Conservation (phyloP, 2,888 invertebrate genomes). For the Apoderus coryli region DNA sequence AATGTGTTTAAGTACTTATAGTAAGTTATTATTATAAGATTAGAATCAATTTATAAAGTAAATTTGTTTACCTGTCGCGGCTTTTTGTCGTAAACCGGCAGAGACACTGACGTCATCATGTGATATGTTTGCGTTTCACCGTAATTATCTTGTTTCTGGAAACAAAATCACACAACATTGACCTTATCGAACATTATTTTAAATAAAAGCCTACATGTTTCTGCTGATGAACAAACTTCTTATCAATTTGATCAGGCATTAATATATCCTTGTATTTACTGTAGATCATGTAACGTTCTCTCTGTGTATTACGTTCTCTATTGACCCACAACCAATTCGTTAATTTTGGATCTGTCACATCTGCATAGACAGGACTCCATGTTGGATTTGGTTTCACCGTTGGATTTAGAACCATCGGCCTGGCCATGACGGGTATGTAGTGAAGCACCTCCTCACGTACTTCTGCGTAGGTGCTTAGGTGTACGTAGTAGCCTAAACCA, state of each 20-base stretch:
- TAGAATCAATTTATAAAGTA: too few species aligned
- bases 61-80: slow-evolving; percentile 67
- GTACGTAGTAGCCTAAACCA: slow-evolving; percentile 74
- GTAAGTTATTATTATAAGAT: too few species aligned
- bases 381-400: slow-evolving; percentile 72
- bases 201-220: slow-evolving; percentile 32
- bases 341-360: slow-evolving; percentile 80
- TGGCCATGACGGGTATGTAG: slow-evolving; percentile 92
- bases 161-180: slow-evolving; percentile 6
- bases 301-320: slow-evolving; percentile 65
- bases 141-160: slow-evolving; percentile 45
- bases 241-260: slow-evolving; percentile 50
- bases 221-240: slow-evolving; percentile 39
- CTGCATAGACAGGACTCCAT: slow-evolving; percentile 95
- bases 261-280: slow-evolving; percentile 44
- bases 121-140: slow-evolving; percentile 54
- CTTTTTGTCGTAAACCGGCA: slow-evolving; percentile 83
- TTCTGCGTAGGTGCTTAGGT: slow-evolving; percentile 91
- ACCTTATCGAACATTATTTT: too few species aligned
- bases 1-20: too few species aligned
- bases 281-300: slow-evolving; percentile 55
- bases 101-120: slow-evolving; percentile 84
- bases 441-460: slow-evolving; percentile 91
- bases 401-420: slow-evolving; percentile 80
- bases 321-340: slow-evolving; percentile 85